Percentiles rank a stretch among this genome's conserved stretches.
phyloP scores from a whole-genome alignment of 2,113 vertebrate genomes.

The Coturnix japonica region DNA sequence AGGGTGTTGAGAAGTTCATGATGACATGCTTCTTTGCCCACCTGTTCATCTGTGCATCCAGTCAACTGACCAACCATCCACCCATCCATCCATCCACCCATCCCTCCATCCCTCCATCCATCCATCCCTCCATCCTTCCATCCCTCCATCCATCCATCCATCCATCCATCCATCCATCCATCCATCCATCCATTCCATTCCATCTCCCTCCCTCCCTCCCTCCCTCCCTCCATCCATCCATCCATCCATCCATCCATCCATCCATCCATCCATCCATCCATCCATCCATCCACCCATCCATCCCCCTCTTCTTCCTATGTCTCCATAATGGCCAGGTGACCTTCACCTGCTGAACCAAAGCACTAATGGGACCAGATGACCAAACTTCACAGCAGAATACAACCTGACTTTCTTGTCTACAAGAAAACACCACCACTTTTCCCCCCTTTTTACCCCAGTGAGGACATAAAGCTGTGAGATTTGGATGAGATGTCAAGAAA shows the following conservation, averaged over 20 bases:
- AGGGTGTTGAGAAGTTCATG: not conserved
- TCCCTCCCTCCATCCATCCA: no score
- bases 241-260: not conserved
- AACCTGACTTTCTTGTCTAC: rapidly evolving
- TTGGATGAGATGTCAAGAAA: not conserved
- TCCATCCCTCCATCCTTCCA: not conserved
- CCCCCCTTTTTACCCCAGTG: not conserved
- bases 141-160: not conserved
- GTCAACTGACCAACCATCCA: not conserved
- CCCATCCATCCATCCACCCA: no score
- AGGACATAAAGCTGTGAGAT: not conserved
- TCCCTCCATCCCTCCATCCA: not conserved
- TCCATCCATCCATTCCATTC: no score
- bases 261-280: not conserved
- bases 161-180: not conserved
- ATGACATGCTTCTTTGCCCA: not conserved
- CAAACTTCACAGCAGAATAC: not conserved
- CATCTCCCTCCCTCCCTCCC: no score
- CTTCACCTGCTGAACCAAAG: rapidly evolving
- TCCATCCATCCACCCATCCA: no score
- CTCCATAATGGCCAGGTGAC: rapidly evolving
- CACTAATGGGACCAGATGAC: rapidly evolving
- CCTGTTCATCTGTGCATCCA: not conserved
- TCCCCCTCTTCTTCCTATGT: no score
- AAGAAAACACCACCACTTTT: rapidly evolving